Evolutionary conservation across 35 echinoderm and acorn worm genomes (phyloP), one percentile per base, ranked within the genome.

Genomic region (Diadema setosum): DNA sequence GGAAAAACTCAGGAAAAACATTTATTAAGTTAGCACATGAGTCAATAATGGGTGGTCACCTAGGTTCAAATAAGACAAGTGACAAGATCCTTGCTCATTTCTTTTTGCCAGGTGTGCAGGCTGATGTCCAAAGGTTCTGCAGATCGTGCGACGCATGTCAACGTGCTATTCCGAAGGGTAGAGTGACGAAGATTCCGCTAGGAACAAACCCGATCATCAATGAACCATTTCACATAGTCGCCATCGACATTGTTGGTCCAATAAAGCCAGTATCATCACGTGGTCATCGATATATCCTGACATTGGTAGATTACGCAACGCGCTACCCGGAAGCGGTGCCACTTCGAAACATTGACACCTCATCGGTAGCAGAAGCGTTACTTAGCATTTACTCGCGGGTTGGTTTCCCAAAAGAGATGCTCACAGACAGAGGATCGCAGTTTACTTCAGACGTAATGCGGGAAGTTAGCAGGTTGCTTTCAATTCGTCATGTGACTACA

Each of bases 141-240:
- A 55, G 56, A 36, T 91, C 88, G 6, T 94, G 92, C 29, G 92
- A 94, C 69, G 34, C 90, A 12, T 93, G 78, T 50, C 85, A 88
- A 45, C 18, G 85, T 17, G 26, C 59, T 4, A 2, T 65, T 30
- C 59, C 59, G 24, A 65, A 65, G 59, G 59, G 18, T 32, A 65
- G 59, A 65, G 59, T 65, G 24, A 65, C 59, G 6, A 65, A 65
- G 45, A 70, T 94, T 8, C 82, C 73, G 3, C 48, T 82, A 55
- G 92, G n/a, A n/a, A n/a, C n/a, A n/a, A n/a, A n/a, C n/a, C n/a
- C n/a, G n/a, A n/a, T n/a, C n/a, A n/a, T n/a, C n/a, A n/a, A n/a
- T n/a, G n/a, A n/a, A n/a, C n/a, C n/a, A n/a, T n/a, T n/a, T n/a
- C n/a, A n/a, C n/a, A n/a, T n/a, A n/a, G n/a, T n/a, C n/a, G n/a